A percentile compares a stretch with the other conserved stretches of the same genome.
These are phyloP conservation scores for Zaprionus africanus DNA, from an alignment of 1,140 invertebrate species.

Conservation along the genomic window DNA sequence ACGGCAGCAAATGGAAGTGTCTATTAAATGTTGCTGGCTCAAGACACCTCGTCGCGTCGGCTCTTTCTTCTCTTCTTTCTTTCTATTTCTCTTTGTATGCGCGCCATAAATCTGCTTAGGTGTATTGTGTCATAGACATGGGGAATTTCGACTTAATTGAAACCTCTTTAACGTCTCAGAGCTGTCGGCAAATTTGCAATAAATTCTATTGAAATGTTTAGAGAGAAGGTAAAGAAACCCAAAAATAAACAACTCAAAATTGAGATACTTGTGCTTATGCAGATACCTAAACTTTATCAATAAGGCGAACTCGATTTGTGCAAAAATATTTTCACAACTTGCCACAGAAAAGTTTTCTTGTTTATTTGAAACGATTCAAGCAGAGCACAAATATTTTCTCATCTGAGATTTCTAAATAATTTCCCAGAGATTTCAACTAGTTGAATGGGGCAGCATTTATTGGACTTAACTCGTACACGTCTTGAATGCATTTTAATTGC, in stretches of 20 bases:
- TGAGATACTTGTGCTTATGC: neutral
- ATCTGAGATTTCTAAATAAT: neutral
- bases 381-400: neutral
- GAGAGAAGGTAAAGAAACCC: neutral
- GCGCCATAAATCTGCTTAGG: constrained; percentile 4
- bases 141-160: constrained; percentile 9
- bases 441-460: neutral
- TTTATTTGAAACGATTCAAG: neutral
- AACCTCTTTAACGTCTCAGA: neutral
- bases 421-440: neutral
- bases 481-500: neutral
- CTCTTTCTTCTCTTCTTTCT: no score
- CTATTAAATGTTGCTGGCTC: constrained; percentile 11
- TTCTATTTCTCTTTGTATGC: neutral
- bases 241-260: neutral
- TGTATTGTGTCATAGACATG: neutral
- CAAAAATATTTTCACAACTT: neutral
- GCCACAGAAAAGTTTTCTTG: neutral
- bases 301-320: neutral
- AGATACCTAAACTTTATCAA: neutral
- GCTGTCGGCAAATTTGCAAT: neutral
- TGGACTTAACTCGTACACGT: neutral
- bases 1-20: neutral
- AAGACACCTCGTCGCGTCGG: neutral
- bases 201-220: constrained; percentile 1